Evolutionary conservation across 2,113 vertebrate species (phyloP).

Genomic region (Myxocyprinus asiaticus): DNA sequence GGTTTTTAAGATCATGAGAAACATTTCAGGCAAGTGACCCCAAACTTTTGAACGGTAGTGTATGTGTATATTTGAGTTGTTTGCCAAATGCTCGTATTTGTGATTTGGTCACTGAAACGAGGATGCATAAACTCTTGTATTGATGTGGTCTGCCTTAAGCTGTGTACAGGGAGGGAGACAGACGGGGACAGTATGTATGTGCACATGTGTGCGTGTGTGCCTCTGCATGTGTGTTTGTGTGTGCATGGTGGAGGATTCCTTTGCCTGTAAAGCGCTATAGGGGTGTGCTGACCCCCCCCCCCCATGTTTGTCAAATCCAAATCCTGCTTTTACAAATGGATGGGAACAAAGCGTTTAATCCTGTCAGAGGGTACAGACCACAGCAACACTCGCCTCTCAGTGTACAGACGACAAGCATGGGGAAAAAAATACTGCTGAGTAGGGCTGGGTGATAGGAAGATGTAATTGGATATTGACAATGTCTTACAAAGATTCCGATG

Average conservation of each 20-base stretch:
- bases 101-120: slow-evolving; percentile 14
- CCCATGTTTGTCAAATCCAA: slow-evolving; percentile 62
- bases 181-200: neutral
- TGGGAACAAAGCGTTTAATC: slow-evolving; percentile 59
- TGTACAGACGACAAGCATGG: neutral
- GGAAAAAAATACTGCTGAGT: no score
- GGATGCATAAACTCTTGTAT: neutral
- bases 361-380: slow-evolving; percentile 40
- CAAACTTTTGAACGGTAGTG: no score
- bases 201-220: slow-evolving; percentile 14
- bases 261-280: slow-evolving; percentile 19
- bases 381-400: neutral
- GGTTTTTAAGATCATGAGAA: no score
- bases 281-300: slow-evolving; percentile 48
- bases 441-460: no score
- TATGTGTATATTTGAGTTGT: neutral
- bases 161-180: neutral
- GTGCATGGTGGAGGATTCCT: no score
- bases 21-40: no score
- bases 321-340: slow-evolving; percentile 65
- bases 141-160: slow-evolving; percentile 17
- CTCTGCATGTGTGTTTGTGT: neutral
- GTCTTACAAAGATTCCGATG: no score
- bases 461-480: no score
- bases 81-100: no score